Percentiles rank a stretch among this genome's conserved stretches.
phyloP scores from a whole-genome alignment of 92 coral and sea anemone genomes.

The Siderastrea siderea region DNA sequence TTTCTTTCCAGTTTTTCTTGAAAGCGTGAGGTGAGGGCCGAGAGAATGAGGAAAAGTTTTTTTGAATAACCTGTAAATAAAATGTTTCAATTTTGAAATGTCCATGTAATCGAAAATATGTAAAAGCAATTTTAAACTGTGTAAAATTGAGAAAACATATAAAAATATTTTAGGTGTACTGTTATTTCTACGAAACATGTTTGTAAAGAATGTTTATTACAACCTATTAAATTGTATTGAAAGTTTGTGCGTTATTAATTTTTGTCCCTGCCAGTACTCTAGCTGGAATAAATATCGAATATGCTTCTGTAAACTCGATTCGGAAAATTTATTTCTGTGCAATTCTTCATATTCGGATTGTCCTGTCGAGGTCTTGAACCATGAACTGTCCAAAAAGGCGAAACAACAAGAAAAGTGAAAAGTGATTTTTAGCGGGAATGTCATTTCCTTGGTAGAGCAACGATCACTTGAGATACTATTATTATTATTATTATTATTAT shows the following conservation, averaged over 20 bases:
- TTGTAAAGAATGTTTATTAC: slow-evolving; percentile 17
- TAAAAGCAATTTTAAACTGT: neutral
- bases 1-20: neutral
- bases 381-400: no score
- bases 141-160: neutral
- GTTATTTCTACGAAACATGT: neutral
- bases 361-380: no score
- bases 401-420: no score
- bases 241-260: neutral
- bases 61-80: neutral
- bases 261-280: no score
- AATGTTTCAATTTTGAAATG: neutral
- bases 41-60: neutral
- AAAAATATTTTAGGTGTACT: neutral
- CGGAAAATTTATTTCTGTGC: no score
- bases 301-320: no score
- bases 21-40: neutral
- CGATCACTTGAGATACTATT: no score
- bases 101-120: neutral
- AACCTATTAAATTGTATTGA: slow-evolving; percentile 7
- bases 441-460: no score
- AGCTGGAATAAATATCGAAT: no score
- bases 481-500: no score
- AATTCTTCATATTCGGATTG: no score
- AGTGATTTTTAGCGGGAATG: no score